Conservation (phyloP, 2,797 vertebrate genomes). For the Cyprinella venusta region DNA sequence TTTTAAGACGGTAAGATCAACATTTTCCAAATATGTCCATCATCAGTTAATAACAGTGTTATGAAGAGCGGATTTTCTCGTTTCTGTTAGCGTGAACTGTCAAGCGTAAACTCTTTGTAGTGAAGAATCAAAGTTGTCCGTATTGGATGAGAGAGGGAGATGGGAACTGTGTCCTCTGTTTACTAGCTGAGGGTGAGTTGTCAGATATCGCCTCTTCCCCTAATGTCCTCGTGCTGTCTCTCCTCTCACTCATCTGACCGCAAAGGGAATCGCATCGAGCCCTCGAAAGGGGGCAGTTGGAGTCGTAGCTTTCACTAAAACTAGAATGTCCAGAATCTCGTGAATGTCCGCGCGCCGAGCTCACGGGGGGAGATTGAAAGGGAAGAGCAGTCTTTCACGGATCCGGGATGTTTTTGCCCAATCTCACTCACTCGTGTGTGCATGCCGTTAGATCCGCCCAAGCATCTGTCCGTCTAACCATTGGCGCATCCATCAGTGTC, state of each 20-base stretch:
- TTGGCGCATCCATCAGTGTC: conserved; percentile 96
- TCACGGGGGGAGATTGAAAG: conserved; percentile 56
- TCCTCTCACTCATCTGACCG: conserved; percentile 67
- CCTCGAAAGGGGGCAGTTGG: conserved; percentile 53
- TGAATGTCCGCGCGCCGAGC: conserved; percentile 54
- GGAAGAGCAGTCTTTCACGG: conserved; percentile 64
- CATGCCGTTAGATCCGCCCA: conserved; percentile 91
- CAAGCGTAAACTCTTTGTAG: conserved; percentile 9
- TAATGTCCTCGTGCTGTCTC: conserved; percentile 71
- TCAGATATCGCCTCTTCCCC: conserved; percentile 73
- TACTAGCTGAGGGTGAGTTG: conserved; percentile 83
- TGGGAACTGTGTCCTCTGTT: conserved; percentile 69
- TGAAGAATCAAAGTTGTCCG: conserved; percentile 67
- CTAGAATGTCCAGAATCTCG: conserved; percentile 51
- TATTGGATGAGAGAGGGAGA: conserved; percentile 69
- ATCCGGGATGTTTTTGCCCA: conserved; percentile 75
- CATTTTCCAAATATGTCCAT: conserved; percentile 71
- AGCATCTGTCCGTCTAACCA: conserved; percentile 97
- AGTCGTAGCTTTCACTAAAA: conserved; percentile 56
- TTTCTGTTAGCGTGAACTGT: conserved; percentile 36
- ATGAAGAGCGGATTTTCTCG: conserved; percentile 22
- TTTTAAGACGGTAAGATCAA: conserved; percentile 78
- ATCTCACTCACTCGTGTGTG: conserved; percentile 73
- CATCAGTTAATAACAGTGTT: conserved; percentile 68
- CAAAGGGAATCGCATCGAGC: conserved; percentile 67